A percentile compares a stretch with the other conserved stretches of the same genome.
phyloP scores from a whole-genome alignment of 2,888 invertebrate species.

The Parnassius orleans region DNA sequence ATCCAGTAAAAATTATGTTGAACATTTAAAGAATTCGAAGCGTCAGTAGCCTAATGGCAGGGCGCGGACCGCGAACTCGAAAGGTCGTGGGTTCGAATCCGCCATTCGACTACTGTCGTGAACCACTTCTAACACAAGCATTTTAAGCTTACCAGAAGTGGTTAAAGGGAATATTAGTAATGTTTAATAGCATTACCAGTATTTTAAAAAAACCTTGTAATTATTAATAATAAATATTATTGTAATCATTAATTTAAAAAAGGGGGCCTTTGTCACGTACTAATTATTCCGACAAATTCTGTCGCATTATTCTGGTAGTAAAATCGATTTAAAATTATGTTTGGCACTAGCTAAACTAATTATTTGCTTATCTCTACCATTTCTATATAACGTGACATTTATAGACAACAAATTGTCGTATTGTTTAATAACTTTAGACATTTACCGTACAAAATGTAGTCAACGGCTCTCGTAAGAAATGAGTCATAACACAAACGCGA shows the following conservation, averaged over 20 bases:
- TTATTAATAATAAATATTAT: too few species aligned
- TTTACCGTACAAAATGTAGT: constrained; percentile 5
- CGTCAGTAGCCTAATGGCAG: too few species aligned
- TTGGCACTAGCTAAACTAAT: constrained; percentile 37
- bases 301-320: constrained; percentile 28
- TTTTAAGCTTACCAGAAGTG: too few species aligned
- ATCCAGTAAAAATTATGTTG: too few species aligned
- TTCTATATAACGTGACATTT: constrained; percentile 21
- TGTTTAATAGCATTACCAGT: too few species aligned
- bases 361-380: constrained; percentile 49
- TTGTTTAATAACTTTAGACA: constrained; percentile 15
- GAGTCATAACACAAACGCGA: constrained; percentile 29
- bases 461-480: constrained; percentile 4
- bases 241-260: constrained; percentile 11
- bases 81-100: too few species aligned
- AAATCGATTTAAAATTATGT: constrained; percentile 58
- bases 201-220: too few species aligned
- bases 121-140: too few species aligned
- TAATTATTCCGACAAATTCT: constrained; percentile 48
- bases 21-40: too few species aligned
- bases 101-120: too few species aligned
- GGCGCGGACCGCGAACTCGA: too few species aligned
- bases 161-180: too few species aligned
- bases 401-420: constrained; percentile 20
- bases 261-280: constrained; percentile 36